These are phyloP conservation scores for Chlamydotis undulata DNA, from an alignment of 2,113 vertebrate genomes.

Conservation along the genomic window DNA sequence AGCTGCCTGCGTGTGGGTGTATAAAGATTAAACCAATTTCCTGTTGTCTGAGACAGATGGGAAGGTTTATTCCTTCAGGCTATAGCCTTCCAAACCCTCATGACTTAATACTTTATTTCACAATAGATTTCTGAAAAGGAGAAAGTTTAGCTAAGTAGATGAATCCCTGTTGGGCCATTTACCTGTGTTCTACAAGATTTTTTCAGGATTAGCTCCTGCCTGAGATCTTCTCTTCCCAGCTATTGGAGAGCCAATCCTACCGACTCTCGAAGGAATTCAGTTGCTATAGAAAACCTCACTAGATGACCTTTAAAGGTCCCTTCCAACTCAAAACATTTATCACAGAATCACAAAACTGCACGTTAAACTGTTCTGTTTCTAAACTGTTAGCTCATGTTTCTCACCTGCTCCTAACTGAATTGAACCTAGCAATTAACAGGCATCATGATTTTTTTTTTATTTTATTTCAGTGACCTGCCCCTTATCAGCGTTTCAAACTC, in stretches of 20 bases:
- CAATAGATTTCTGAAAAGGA: background rate
- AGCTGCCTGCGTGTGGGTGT: background rate
- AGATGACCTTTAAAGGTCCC: too few species aligned
- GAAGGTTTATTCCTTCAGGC: slow-evolving; percentile 13
- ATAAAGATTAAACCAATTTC: slow-evolving; percentile 36
- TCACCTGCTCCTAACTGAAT: background rate
- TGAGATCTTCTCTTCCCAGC: background rate
- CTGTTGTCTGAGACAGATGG: slow-evolving; percentile 3
- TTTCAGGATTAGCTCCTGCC: slow-evolving; percentile 29
- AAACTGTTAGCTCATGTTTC: background rate
- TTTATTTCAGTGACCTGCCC: background rate
- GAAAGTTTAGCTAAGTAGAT: background rate
- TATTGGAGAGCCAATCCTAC: background rate
- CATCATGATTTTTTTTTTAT: background rate
- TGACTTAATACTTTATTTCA: slow-evolving; percentile 1
- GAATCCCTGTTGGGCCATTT: background rate
- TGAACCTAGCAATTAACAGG: background rate
- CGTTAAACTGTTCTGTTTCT: background rate
- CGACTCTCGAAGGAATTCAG: background rate
- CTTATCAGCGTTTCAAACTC: background rate
- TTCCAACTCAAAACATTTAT: too few species aligned
- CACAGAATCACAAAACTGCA: too few species aligned
- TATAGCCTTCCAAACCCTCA: background rate
- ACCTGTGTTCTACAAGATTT: slow-evolving; percentile 13
- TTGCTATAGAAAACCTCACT: background rate